These are phyloP conservation scores for Centrocercus urophasianus DNA, from an alignment of 2,113 vertebrate genomes.

Conservation along the genomic window DNA sequence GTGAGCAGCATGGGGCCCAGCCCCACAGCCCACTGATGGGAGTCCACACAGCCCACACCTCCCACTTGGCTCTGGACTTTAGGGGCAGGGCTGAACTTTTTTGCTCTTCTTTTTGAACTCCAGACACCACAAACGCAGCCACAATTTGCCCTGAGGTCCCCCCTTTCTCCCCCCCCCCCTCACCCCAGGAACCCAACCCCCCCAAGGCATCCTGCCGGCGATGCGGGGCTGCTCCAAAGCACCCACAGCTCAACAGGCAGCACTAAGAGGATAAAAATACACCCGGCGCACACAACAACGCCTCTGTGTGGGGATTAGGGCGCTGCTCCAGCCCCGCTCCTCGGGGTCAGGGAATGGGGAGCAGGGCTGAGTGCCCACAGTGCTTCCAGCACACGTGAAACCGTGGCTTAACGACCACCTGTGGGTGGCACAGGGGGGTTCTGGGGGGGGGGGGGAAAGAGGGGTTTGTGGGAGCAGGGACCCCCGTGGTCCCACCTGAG, in stretches of 20 bases:
- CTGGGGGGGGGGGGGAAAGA: too few relatives aligned
- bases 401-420: background rate
- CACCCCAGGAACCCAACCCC: accelerated
- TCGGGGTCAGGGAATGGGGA: background rate
- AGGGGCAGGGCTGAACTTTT: background rate
- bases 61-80: accelerated
- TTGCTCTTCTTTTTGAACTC: background rate
- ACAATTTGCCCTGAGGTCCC: accelerated
- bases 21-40: background rate
- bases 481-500: accelerated
- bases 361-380: accelerated
- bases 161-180: background rate
- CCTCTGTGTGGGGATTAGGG: constrained; percentile 57
- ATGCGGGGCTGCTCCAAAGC: background rate
- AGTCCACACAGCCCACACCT: background rate
- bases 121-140: background rate
- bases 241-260: background rate
- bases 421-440: background rate
- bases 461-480: background rate
- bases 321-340: background rate
- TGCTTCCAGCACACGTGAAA: background rate
- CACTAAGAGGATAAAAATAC: constrained; percentile 69
- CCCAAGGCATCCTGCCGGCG: accelerated
- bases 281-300: background rate
- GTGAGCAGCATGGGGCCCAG: background rate